Percentiles rank a stretch among this genome's conserved stretches.
phyloP scores from a whole-genome alignment of 2,113 vertebrate genomes.

The Lota lota region DNA sequence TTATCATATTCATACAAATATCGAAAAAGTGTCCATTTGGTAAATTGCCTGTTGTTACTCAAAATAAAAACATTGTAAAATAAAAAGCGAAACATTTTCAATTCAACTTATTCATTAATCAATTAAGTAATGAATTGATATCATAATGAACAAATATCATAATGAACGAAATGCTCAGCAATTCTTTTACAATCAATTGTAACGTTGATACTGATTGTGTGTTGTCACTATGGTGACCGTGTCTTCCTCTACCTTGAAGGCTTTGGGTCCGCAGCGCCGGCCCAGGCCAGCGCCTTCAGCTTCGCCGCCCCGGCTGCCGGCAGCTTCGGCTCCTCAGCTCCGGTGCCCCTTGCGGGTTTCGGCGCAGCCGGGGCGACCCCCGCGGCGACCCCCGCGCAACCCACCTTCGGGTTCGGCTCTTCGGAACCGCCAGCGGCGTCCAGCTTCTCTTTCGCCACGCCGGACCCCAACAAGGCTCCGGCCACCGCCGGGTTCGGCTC shows the following conservation, averaged over 20 bases:
- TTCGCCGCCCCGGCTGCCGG: slow-evolving; percentile 65
- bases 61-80: too few species aligned
- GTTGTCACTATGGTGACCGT: neutral
- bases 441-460: neutral
- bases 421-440: neutral
- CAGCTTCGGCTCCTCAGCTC: slow-evolving; percentile 47
- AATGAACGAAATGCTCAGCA: too few species aligned
- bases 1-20: too few species aligned
- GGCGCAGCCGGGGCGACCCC: slow-evolving; percentile 32
- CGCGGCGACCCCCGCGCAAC: neutral
- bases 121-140: too few species aligned
- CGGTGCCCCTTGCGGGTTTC: slow-evolving; percentile 53
- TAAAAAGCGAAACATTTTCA: too few species aligned
- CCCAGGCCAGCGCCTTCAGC: slow-evolving; percentile 68
- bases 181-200: too few species aligned
- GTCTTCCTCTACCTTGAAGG: slow-evolving; percentile 49
- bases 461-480: neutral
- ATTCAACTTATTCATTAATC: too few species aligned
- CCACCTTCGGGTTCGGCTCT: neutral
- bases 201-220: neutral
- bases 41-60: too few species aligned
- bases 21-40: too few species aligned
- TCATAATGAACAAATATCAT: too few species aligned
- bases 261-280: slow-evolving; percentile 57
- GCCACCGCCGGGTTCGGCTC: slow-evolving; percentile 31